These are phyloP conservation scores for Ceratina japonica DNA, from an alignment of 1,140 invertebrate species.

Conservation along the genomic window DNA sequence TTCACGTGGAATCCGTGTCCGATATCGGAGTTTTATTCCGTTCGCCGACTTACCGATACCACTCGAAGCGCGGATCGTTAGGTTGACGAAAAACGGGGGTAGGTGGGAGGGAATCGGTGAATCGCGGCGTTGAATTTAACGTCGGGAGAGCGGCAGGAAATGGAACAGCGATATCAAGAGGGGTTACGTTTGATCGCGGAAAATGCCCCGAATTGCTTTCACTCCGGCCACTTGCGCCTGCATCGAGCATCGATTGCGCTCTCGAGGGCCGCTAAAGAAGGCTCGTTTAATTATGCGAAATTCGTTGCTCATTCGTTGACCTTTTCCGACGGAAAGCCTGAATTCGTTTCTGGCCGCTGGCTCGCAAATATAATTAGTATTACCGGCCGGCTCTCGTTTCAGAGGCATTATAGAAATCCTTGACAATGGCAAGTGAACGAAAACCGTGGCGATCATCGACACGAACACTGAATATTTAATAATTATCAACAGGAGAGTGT, in stretches of 20 bases:
- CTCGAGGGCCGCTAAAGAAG: not conserved
- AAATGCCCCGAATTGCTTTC: constrained; percentile 31
- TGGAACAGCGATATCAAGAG: constrained; percentile 12
- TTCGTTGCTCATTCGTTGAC: too few relatives aligned
- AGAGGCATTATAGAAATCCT: too few relatives aligned
- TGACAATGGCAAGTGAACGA: too few relatives aligned
- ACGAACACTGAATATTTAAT: too few relatives aligned
- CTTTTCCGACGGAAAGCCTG: too few relatives aligned
- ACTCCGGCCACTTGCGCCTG: not conserved
- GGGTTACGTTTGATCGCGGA: constrained; percentile 41
- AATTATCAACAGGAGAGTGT: too few relatives aligned
- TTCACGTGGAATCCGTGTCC: not conserved
- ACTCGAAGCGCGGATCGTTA: constrained; percentile 14
- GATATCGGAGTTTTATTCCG: constrained; percentile 14
- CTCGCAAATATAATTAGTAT: too few relatives aligned
- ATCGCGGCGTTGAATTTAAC: constrained; percentile 46
- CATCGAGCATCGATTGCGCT: not conserved
- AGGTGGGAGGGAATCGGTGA: not conserved
- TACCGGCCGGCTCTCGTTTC: too few relatives aligned
- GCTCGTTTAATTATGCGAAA: not conserved
- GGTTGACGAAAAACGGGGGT: not conserved
- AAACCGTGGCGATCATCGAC: too few relatives aligned
- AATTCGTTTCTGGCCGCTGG: too few relatives aligned
- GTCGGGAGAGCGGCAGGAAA: constrained; percentile 7
- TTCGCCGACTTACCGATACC: constrained; percentile 1